phyloP scores from a whole-genome alignment of 2,888 invertebrate genomes.

The Bombylius discolor region DNA sequence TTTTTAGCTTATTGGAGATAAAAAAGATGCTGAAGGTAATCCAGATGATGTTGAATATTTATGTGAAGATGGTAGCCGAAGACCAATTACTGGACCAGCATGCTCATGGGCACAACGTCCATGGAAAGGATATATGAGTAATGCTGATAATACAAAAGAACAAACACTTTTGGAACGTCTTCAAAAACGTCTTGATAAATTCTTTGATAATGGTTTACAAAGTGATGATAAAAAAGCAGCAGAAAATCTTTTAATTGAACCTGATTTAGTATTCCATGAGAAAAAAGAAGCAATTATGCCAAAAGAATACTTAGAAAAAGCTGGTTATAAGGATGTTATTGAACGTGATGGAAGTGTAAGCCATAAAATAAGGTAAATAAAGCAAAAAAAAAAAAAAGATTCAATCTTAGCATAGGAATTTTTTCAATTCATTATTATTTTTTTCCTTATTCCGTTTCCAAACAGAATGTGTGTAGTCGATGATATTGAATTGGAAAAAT shows the following conservation, averaged over 20 bases:
- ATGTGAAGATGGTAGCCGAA: conserved; percentile 63
- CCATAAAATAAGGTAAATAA: conserved; percentile 40
- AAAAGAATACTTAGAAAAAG: conserved; percentile 45
- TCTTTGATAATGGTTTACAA: conserved; percentile 30
- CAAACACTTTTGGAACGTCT: conserved; percentile 25
- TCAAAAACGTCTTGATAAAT: conserved; percentile 30
- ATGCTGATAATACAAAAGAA: conserved; percentile 40
- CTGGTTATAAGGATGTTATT: conserved; percentile 56
- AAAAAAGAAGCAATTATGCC: conserved; percentile 39
- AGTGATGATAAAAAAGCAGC: conserved; percentile 29
- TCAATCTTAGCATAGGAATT: too few species aligned
- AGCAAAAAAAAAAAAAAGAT: too few species aligned
- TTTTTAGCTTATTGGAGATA: conserved; percentile 48
- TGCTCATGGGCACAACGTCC: conserved; percentile 78
- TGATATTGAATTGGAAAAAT: conserved; percentile 58
- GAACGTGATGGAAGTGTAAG: conserved; percentile 60
- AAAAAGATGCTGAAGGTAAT: conserved; percentile 46
- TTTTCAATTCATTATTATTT: background rate
- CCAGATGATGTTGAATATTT: conserved; percentile 59
- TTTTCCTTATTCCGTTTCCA: conserved; percentile 7
- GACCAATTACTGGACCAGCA: conserved; percentile 48
- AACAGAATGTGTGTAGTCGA: conserved; percentile 52
- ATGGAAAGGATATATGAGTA: conserved; percentile 67
- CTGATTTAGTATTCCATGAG: conserved; percentile 40
- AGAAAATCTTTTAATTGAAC: conserved; percentile 47